Conservation (phyloP, 2,113 vertebrate genomes). For the Columba livia region DNA sequence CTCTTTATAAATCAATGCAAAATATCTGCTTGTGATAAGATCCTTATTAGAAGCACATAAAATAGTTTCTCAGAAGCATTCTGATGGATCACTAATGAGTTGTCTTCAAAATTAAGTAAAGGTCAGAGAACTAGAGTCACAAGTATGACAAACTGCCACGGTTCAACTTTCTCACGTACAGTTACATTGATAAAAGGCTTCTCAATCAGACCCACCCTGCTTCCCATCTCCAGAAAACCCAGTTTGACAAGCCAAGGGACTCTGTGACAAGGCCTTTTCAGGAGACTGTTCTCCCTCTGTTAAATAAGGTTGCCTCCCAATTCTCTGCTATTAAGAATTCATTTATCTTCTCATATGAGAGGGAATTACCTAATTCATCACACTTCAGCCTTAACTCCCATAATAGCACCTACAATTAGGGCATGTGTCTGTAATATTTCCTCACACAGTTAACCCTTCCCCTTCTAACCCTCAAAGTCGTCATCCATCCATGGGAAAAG, state of each 20-base stretch:
- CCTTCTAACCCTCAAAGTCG: not conserved
- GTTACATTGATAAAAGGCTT: not conserved
- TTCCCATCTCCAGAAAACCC: not conserved
- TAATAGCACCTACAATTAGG: not conserved
- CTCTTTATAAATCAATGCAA: not conserved
- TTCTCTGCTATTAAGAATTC: conserved; percentile 16
- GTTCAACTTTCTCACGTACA: not conserved
- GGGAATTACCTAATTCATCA: conserved; percentile 47
- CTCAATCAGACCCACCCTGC: not conserved
- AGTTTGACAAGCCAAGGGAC: not conserved
- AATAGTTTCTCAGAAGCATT: not conserved
- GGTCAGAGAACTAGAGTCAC: not conserved
- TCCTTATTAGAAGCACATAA: not conserved
- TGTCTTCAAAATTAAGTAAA: not conserved
- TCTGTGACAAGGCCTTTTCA: not conserved
- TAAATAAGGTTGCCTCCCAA: not conserved
- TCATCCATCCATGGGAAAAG: not conserved
- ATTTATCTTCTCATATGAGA: not conserved
- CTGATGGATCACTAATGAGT: not conserved
- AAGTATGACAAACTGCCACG: not conserved
- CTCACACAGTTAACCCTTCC: not conserved
- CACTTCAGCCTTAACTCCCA: not conserved
- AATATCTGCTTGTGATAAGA: not conserved
- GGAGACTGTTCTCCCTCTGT: not conserved
- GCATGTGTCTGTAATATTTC: not conserved